Evolutionary conservation across 1,140 invertebrate genomes (phyloP).

Genomic region (Diuraphis noxia): DNA sequence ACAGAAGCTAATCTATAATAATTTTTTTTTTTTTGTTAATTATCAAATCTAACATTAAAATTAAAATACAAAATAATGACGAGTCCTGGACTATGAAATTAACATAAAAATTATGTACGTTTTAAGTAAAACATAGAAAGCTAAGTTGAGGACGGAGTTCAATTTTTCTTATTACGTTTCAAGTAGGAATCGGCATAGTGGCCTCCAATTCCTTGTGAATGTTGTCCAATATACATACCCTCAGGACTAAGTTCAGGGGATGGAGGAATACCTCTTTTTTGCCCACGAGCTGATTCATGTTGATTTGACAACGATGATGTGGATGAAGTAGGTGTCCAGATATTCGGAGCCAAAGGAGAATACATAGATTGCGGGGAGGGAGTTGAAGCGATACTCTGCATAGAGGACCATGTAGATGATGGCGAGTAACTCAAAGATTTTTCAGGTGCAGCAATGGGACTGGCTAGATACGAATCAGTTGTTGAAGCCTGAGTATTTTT

Average conservation of each 20-base stretch:
- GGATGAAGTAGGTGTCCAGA: constrained; percentile 54
- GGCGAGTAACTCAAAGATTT: constrained; percentile 53
- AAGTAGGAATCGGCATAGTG: constrained; percentile 66
- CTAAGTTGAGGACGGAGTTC: constrained; percentile 5
- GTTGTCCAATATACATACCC: constrained; percentile 64
- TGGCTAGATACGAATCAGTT: constrained; percentile 55
- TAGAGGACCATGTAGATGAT: constrained; percentile 50
- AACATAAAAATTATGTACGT: not conserved
- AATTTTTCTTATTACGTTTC: constrained; percentile 62
- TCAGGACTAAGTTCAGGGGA: constrained; percentile 65
- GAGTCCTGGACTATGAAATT: constrained; percentile 12
- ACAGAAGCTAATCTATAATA: not conserved
- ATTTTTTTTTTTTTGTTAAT: constrained; percentile 15
- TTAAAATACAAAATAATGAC: not conserved
- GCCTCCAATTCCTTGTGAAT: constrained; percentile 65
- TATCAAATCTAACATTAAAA: not conserved
- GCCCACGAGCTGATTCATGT: constrained; percentile 60
- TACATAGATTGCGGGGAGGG: constrained; percentile 55
- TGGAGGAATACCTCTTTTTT: constrained; percentile 64
- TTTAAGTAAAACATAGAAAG: not conserved
- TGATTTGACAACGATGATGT: constrained; percentile 49
- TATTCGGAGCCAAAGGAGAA: constrained; percentile 54
- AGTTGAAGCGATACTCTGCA: constrained; percentile 28
- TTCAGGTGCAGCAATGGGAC: constrained; percentile 55
- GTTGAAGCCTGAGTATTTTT: constrained; percentile 48